Evolutionary conservation across 2,113 vertebrate species (phyloP).

Genomic region (Pipa parva): DNA sequence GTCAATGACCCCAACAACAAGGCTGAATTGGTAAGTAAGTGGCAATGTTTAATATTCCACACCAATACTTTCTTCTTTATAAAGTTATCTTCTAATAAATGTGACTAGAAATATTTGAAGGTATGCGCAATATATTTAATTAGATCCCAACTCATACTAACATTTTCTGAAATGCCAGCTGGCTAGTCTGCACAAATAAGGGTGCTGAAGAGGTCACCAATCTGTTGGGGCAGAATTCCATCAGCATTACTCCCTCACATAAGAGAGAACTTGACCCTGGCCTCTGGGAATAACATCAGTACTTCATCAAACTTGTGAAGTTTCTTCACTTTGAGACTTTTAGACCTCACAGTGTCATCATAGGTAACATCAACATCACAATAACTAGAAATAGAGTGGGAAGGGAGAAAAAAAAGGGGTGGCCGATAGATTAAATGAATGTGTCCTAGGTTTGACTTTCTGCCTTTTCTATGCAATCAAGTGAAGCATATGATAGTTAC

Average conservation of each 20-base stretch:
- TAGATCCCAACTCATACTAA: no score
- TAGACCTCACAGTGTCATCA: not conserved
- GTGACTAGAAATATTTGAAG: no score
- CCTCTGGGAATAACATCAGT: not conserved
- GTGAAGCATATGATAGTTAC: not conserved
- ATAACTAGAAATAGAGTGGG: not conserved
- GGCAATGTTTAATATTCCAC: no score
- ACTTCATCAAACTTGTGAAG: not conserved
- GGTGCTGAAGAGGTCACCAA: not conserved
- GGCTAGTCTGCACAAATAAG: not conserved
- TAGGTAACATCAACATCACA: not conserved
- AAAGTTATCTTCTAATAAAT: no score
- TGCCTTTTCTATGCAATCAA: not conserved
- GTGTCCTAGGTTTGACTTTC: not conserved
- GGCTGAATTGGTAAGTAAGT: no score
- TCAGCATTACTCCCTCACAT: not conserved
- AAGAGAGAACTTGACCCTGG: not conserved
- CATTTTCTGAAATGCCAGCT: not conserved
- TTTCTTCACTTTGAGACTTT: not conserved
- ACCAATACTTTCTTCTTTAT: no score
- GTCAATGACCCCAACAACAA: no score
- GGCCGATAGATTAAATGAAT: not conserved
- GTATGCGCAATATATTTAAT: no score
- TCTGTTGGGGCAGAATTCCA: not conserved
- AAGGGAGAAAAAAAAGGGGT: not conserved